These are phyloP conservation scores for Globodera ellingtonae DNA, from an alignment of 1,140 invertebrate genomes.

Conservation along the genomic window DNA sequence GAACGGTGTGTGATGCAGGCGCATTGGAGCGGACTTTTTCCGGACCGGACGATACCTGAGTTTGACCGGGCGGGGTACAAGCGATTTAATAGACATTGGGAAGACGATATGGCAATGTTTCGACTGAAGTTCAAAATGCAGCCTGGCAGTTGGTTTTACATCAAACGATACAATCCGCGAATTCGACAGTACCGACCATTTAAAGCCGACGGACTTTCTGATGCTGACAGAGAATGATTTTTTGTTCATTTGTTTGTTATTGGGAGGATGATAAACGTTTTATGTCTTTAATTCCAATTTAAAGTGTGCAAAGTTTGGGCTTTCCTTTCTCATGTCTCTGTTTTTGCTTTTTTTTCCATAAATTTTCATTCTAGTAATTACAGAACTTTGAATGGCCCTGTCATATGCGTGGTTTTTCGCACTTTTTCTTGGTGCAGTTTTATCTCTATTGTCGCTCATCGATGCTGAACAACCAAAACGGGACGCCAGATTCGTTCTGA, in stretches of 20 bases:
- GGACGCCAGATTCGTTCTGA: neutral
- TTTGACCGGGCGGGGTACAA: conserved; percentile 64
- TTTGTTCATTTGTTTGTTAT: conserved; percentile 5
- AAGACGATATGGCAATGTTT: conserved; percentile 62
- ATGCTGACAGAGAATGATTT: neutral
- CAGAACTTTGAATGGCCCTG: neutral
- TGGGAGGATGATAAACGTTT: neutral
- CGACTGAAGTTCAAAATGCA: conserved; percentile 50
- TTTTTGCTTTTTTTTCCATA: neutral
- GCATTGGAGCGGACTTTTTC: conserved; percentile 63
- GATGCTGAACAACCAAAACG: neutral
- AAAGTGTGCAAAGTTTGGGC: too few species aligned
- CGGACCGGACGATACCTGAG: conserved; percentile 56
- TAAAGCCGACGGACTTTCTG: neutral
- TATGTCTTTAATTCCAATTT: conserved; percentile 8
- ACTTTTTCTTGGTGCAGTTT: neutral
- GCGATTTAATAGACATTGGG: conserved; percentile 64
- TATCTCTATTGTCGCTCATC: neutral
- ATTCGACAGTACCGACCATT: neutral
- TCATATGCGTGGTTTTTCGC: neutral
- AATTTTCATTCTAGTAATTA: neutral
- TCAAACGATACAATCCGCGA: conserved; percentile 59
- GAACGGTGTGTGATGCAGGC: conserved; percentile 65
- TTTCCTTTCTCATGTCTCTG: neutral
- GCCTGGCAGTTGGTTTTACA: conserved; percentile 58